A percentile compares a stretch with the other conserved stretches of the same genome.
phyloP scores from a whole-genome alignment of 2,113 vertebrate species.

The Cynopterus brachyotis region DNA sequence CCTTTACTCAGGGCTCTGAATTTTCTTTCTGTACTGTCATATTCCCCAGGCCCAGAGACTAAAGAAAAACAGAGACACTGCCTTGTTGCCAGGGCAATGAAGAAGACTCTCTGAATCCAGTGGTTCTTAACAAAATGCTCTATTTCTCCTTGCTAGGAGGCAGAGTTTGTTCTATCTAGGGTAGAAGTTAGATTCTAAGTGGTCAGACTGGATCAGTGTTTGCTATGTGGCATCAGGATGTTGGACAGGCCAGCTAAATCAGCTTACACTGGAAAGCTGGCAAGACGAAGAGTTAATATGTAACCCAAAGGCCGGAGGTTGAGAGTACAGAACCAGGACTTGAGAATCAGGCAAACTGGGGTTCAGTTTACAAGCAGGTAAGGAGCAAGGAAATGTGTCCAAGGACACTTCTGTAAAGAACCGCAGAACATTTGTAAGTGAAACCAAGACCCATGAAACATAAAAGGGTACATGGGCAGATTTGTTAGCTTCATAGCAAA shows the following conservation, averaged over 20 bases:
- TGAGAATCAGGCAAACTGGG: background rate
- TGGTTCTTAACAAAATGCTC: conserved; percentile 35
- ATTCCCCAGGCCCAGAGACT: background rate
- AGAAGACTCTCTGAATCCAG: conserved; percentile 19
- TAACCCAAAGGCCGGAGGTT: background rate
- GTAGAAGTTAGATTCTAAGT: background rate
- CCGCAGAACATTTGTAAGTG: background rate
- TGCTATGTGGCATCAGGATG: background rate
- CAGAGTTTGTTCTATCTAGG: background rate
- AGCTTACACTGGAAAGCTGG: conserved; percentile 14
- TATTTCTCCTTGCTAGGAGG: background rate
- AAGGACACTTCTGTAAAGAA: background rate
- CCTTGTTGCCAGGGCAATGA: conserved; percentile 25
- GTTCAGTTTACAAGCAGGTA: background rate
- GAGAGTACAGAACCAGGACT: background rate
- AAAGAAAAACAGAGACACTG: background rate
- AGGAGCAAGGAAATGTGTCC: background rate
- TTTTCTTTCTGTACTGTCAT: background rate
- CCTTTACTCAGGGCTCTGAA: background rate
- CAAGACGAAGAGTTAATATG: conserved; percentile 23
- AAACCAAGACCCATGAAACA: background rate
- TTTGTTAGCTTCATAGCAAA: background rate
- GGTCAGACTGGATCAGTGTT: background rate
- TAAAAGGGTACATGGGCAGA: background rate
- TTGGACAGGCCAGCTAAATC: background rate